A percentile compares a stretch with the other conserved stretches of the same genome.
Conservation (phyloP, 2,113 vertebrate species). For the Ramphastos sulfuratus region DNA sequence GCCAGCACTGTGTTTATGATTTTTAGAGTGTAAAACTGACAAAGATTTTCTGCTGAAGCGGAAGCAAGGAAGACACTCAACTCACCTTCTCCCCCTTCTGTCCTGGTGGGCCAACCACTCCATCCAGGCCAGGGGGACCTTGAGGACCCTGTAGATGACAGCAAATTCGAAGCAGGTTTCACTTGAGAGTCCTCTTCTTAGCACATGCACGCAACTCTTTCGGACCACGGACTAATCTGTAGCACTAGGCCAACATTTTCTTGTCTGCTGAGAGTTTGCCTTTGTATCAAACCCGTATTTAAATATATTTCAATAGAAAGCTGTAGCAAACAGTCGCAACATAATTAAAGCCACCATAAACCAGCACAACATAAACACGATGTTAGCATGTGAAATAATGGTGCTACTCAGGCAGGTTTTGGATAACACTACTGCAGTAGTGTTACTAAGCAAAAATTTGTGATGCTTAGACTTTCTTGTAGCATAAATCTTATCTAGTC, state of each 20-base stretch:
- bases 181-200: background rate
- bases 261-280: background rate
- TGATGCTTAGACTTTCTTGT: background rate
- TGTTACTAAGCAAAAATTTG: background rate
- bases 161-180: background rate
- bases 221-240: background rate
- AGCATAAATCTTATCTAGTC: background rate
- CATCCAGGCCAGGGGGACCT: slow-evolving; percentile 81
- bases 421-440: too few relatives aligned
- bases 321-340: too few relatives aligned
- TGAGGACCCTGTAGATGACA: slow-evolving; percentile 75
- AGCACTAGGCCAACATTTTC: background rate
- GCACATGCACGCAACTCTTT: background rate
- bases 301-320: too few relatives aligned
- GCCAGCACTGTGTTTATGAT: background rate
- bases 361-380: too few relatives aligned
- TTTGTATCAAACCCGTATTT: background rate
- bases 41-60: background rate
- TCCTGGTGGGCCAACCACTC: slow-evolving; percentile 77
- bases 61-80: background rate
- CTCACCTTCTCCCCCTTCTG: slow-evolving; percentile 84
- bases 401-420: too few relatives aligned
- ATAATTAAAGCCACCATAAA: too few relatives aligned
- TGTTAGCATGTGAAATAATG: too few relatives aligned
- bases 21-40: background rate